Conservation (phyloP, 1,140 invertebrate species). For the Atta colombica region DNA sequence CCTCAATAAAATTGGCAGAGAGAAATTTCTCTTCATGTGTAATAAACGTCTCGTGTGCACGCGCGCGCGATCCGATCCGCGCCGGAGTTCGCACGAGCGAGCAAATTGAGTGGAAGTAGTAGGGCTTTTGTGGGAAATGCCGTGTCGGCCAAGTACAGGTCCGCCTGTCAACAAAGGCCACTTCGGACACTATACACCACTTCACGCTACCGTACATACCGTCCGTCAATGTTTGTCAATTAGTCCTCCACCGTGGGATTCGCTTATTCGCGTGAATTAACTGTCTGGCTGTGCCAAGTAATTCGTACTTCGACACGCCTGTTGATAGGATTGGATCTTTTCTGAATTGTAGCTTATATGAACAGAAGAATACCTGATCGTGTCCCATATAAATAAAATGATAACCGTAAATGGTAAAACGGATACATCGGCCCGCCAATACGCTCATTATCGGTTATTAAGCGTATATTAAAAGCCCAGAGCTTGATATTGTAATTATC, state of each 20-base stretch:
- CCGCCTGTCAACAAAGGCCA: constrained; percentile 80
- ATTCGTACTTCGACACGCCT: neutral
- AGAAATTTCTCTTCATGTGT: constrained; percentile 40
- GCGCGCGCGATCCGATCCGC: neutral
- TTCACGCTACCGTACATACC: constrained; percentile 66
- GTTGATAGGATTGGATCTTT: constrained; percentile 11
- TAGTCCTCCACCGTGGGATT: constrained; percentile 75
- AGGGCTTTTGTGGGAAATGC: constrained; percentile 71
- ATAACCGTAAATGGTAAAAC: constrained; percentile 47
- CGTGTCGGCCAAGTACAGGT: constrained; percentile 69
- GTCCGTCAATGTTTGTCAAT: constrained; percentile 83
- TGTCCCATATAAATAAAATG: neutral
- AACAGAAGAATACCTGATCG: neutral
- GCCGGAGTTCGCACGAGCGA: constrained; percentile 43
- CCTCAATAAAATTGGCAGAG: constrained; percentile 47
- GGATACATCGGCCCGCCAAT: constrained; percentile 58
- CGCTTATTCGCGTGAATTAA: constrained; percentile 65
- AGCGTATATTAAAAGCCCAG: constrained; percentile 72
- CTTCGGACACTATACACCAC: constrained; percentile 71
- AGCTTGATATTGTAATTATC: constrained; percentile 82
- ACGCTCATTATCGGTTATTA: constrained; percentile 74
- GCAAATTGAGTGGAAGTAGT: constrained; percentile 79
- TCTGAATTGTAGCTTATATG: neutral
- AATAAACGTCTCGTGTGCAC: neutral
- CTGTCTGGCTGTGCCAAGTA: constrained; percentile 18